Evolutionary conservation across 2,888 invertebrate species (phyloP), one percentile per base, ranked within the genome.

Genomic region (Thyatira batis): DNA sequence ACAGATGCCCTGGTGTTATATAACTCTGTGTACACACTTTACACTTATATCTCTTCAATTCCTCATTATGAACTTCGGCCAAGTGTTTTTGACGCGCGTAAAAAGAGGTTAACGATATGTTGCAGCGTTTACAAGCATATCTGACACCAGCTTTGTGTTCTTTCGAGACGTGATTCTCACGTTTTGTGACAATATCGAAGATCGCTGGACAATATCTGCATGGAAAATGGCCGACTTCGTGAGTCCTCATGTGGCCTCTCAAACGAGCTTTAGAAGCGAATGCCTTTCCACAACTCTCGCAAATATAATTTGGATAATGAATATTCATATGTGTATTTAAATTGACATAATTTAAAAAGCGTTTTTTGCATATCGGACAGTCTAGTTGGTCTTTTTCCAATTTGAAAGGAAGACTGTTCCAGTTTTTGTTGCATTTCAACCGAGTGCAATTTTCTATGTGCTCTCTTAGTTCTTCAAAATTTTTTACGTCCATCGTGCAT

Each of bases 321-420:
- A 89, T 71, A 28, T 93, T 93, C 89, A 93, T 93, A 54, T 93
- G 93, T 0, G 88, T 91, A 45, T 91, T 92, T 0, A 92, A 53
- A 52, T 76, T 86, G 11, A 91, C 90, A 43, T 84, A 92, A 48
- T 92, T 92, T 0, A 92, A 48, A 50, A 92, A 92, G 0, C 73
- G 83, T 58, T 89, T 89, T 48, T 86, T 79, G 60, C 92, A 92
- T 0, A 91, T 76, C 0, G 90, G 90, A 50, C 92, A 92, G 51
- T 92, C 91, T 0, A 90, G 45, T 13, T 91, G 92, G 6, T 90
- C 90, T 17, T 92, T 92, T 20, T 91, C 90, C 0, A 92, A 53
- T 60, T 89, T 90, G 30, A 91, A 92, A 0, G 92, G 92, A 1
- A 92, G 53, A 3, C 84, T 83, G 25, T 84, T 87, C 83, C 87